Evolutionary conservation across 1,140 invertebrate genomes (phyloP).

Genomic region (Apis cerana): DNA sequence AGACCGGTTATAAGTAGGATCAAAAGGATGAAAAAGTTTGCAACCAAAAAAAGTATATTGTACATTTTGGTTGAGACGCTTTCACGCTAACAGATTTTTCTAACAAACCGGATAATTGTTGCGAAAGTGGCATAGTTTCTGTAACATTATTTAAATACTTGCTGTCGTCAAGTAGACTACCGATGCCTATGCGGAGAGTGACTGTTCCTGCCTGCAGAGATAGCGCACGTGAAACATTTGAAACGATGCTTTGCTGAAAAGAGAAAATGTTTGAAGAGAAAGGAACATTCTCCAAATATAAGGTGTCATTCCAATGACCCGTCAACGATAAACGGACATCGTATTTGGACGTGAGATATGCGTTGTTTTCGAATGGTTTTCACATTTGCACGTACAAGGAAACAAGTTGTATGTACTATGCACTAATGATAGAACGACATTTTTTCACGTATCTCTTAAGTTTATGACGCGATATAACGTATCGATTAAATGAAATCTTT

Average conservation of each 20-base stretch:
- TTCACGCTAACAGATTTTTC: constrained; percentile 55
- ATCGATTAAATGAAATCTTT: not conserved
- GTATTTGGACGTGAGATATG: constrained; percentile 8
- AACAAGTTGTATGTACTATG: not conserved
- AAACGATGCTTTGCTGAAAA: constrained; percentile 30
- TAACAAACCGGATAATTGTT: constrained; percentile 62
- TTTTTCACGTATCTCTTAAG: not conserved
- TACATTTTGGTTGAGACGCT: constrained; percentile 40
- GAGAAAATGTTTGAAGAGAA: constrained; percentile 55
- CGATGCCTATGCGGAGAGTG: constrained; percentile 25
- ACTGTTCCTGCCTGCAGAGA: constrained; percentile 14
- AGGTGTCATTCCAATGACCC: not conserved
- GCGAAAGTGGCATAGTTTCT: constrained; percentile 67
- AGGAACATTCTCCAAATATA: constrained; percentile 48
- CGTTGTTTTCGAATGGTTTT: not conserved
- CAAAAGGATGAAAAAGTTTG: not conserved
- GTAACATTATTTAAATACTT: constrained; percentile 63
- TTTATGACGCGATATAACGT: not conserved
- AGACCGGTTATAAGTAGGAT: not conserved
- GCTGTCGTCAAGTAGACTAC: constrained; percentile 55
- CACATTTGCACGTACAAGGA: constrained; percentile 17
- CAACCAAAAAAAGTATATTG: not conserved
- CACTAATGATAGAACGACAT: not conserved
- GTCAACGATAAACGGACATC: not conserved
- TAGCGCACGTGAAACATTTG: not conserved